Percentiles rank a stretch among this genome's conserved stretches.
Conservation (phyloP, 2,113 vertebrate genomes). For the Fregata magnificens region DNA sequence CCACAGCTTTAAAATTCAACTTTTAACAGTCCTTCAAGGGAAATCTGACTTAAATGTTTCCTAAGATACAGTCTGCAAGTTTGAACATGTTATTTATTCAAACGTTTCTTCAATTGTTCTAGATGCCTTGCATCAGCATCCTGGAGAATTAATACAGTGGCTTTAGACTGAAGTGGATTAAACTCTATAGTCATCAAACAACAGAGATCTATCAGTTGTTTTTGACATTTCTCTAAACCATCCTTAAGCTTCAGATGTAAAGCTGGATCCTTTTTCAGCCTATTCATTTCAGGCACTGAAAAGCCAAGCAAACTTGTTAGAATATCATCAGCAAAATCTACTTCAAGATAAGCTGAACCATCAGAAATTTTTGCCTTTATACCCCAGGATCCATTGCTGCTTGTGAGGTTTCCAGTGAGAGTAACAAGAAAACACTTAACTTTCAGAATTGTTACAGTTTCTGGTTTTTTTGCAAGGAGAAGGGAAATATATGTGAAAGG, state of each 20-base stretch:
- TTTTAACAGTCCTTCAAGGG: not conserved
- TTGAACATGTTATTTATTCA: conserved; percentile 55
- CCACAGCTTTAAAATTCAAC: not conserved
- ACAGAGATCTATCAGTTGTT: conserved; percentile 90
- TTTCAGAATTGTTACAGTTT: conserved; percentile 42
- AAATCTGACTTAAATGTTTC: not conserved
- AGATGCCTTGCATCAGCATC: conserved; percentile 73
- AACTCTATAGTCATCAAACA: conserved; percentile 86
- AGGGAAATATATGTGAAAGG: conserved; percentile 52
- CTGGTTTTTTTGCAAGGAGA: not conserved
- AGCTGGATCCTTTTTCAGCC: conserved; percentile 72
- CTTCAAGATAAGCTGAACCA: conserved; percentile 89
- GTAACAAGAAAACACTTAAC: conserved; percentile 95
- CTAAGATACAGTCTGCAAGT: not conserved
- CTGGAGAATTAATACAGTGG: conserved; percentile 77
- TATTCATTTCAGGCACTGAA: conserved; percentile 79
- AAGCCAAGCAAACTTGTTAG: conserved; percentile 88
- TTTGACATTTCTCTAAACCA: conserved; percentile 82
- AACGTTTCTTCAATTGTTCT: conserved; percentile 76
- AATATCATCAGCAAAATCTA: conserved; percentile 85
- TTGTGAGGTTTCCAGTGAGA: conserved; percentile 88
- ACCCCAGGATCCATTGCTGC: conserved; percentile 78
- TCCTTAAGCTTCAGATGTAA: conserved; percentile 73
- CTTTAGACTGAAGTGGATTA: conserved; percentile 69
- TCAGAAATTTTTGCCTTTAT: conserved; percentile 90